These are phyloP conservation scores for Danio aesculapii DNA, from an alignment of 2,797 vertebrate species.

Conservation along the genomic window DNA sequence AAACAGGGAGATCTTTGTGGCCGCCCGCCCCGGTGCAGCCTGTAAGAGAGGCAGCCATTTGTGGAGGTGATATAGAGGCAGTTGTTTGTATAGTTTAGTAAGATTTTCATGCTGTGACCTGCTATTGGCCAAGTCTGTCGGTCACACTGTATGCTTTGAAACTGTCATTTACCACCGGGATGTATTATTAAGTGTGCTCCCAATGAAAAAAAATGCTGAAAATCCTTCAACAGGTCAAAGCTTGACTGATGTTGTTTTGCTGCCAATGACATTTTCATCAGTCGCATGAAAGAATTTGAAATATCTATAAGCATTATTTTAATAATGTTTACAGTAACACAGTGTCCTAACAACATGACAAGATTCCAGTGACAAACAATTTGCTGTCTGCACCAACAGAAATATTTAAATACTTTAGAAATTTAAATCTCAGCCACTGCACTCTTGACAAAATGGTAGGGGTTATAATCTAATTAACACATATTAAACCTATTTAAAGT, in stretches of 20 bases:
- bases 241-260: conserved; percentile 28
- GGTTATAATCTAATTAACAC: too few species aligned
- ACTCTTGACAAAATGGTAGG: too few species aligned
- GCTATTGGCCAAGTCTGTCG: conserved; percentile 30
- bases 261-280: background rate
- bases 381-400: too few species aligned
- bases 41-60: conserved; percentile 45
- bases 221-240: conserved; percentile 17
- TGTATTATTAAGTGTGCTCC: conserved; percentile 15
- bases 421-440: too few species aligned
- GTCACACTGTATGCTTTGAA: background rate
- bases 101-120: conserved; percentile 30
- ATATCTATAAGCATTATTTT: background rate
- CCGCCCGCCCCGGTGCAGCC: conserved; percentile 10
- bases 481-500: too few species aligned
- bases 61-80: conserved; percentile 40
- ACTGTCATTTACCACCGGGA: conserved; percentile 7
- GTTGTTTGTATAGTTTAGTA: conserved; percentile 40
- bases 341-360: too few species aligned
- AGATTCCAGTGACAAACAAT: too few species aligned
- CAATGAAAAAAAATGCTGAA: conserved; percentile 11
- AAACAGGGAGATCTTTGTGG: conserved; percentile 57
- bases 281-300: background rate
- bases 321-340: too few species aligned
- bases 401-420: too few species aligned